Base-by-base conservation (phyloP, 2,113 vertebrate genomes). In the Chiloscyllium plagiosum region DNA sequence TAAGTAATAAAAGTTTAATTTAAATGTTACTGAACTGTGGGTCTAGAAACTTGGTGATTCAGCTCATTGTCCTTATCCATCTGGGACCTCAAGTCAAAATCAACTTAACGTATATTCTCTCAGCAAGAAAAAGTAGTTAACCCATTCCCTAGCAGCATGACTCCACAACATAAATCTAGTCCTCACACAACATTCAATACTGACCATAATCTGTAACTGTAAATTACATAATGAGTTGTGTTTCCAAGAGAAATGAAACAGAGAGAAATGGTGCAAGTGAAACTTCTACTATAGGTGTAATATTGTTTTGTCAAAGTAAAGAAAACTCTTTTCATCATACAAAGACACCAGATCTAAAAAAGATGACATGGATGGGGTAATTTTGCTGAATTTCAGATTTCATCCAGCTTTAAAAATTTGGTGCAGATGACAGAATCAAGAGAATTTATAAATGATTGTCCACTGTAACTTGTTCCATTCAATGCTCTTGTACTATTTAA, bases 1-100 rank as follows among this genome's bases (percentile, higher is more conserved):
- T 83, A 83, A 83, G 80, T 61, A 61, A 90, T 61, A 90, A 90
- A 90, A 61, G 42, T 47, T 83, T 83, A 83, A 83, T 83, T 83
- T 42, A 5, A 83, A 22, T 19, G 42, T 83, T 83, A 20, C 80
- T 83, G 20, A 20, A 37, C 17, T 83, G 80, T 42, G 80, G 78
- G 20, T 42, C 37, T 1, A 47, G 37, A 83, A 37, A 6, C 80
- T 17, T 42, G 6, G 19, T 83, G 80, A 83, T 83, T 42, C 80
- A 83, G 19, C 80, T 2, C 80, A 47, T 42, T 83, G 80, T 83
- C n/a, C 4, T 37, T 80, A 80, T 52, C 22, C 50, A 42, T 87
- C 85, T 89, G 86, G 86, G 22, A 56, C 47, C 86, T 89, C 26
- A 33, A 33, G 13, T 90, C 50, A 90, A 61, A 90, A 61, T 90